Evolutionary conservation across 1,140 invertebrate genomes (phyloP).

Genomic region (Cydia strobilella): DNA sequence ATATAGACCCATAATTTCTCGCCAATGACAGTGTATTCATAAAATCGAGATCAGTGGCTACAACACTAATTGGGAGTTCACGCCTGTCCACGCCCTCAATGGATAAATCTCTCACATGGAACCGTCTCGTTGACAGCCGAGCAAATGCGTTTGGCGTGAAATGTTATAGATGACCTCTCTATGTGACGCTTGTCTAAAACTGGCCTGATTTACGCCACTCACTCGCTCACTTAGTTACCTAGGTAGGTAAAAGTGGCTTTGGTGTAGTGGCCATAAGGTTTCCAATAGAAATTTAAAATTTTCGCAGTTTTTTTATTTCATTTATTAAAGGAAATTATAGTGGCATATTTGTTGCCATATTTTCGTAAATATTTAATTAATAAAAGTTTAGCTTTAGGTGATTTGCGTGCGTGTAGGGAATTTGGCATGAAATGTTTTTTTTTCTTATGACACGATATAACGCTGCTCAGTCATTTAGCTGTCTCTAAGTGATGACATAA

Average conservation of each 20-base stretch:
- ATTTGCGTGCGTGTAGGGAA: too few relatives aligned
- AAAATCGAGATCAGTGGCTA: not conserved
- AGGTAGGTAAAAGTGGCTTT: not conserved
- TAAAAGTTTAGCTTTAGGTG: too few relatives aligned
- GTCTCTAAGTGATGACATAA: too few relatives aligned
- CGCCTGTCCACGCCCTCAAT: conserved; percentile 38
- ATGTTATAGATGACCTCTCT: conserved; percentile 36
- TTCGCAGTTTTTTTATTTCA: not conserved
- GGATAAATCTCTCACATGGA: conserved; percentile 46
- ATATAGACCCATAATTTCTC: not conserved
- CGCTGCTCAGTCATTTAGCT: too few relatives aligned
- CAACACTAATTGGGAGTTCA: not conserved
- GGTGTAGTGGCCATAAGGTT: not conserved
- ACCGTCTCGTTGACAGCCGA: conserved; percentile 43
- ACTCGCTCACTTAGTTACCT: conserved; percentile 12
- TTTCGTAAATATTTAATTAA: too few relatives aligned
- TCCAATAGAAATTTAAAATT: not conserved
- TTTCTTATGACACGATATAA: too few relatives aligned
- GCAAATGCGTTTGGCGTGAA: conserved; percentile 45
- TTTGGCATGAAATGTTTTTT: too few relatives aligned
- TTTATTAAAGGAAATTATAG: not conserved
- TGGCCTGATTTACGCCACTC: conserved; percentile 13
- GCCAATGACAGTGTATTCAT: not conserved
- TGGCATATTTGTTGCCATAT: too few relatives aligned
- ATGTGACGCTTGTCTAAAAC: conserved; percentile 30